These are phyloP conservation scores for Pelodiscus sinensis DNA, from an alignment of 2,113 vertebrate genomes.

Conservation along the genomic window DNA sequence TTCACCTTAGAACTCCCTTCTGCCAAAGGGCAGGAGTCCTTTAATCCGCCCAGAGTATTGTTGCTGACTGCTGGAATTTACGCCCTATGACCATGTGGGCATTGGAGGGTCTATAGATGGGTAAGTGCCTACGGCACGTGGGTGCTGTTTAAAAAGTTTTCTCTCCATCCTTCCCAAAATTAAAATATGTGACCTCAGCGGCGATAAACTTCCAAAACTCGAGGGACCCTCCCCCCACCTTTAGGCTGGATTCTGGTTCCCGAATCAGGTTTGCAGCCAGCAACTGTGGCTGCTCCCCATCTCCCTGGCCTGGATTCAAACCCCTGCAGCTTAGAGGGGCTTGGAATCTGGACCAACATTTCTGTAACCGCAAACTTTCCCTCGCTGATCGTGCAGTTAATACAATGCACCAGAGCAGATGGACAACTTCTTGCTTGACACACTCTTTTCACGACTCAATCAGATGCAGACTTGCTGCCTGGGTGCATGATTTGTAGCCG, in stretches of 20 bases:
- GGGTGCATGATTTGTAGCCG: not conserved
- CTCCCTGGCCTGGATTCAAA: not conserved
- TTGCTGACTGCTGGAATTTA: not conserved
- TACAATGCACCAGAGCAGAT: not conserved
- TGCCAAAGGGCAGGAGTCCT: no score
- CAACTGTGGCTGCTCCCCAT: not conserved
- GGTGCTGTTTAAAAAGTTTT: not conserved
- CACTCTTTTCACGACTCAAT: not conserved
- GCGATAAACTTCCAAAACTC: not conserved
- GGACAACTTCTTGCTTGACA: rapidly evolving
- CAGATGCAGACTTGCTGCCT: not conserved
- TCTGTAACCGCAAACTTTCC: not conserved
- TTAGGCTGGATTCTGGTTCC: not conserved
- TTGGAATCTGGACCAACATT: not conserved
- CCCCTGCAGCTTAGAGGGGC: rapidly evolving
- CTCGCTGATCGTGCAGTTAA: not conserved
- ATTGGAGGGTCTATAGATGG: not conserved
- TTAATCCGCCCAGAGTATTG: not conserved
- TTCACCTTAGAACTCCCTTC: not conserved
- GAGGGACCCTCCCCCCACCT: no score
- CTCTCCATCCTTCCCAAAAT: not conserved
- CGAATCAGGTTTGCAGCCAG: no score
- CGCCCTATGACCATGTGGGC: not conserved
- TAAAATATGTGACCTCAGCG: not conserved
- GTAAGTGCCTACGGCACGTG: no score